These are phyloP conservation scores for Clitarchus hookeri DNA, from an alignment of 2,888 invertebrate genomes.

Conservation along the genomic window DNA sequence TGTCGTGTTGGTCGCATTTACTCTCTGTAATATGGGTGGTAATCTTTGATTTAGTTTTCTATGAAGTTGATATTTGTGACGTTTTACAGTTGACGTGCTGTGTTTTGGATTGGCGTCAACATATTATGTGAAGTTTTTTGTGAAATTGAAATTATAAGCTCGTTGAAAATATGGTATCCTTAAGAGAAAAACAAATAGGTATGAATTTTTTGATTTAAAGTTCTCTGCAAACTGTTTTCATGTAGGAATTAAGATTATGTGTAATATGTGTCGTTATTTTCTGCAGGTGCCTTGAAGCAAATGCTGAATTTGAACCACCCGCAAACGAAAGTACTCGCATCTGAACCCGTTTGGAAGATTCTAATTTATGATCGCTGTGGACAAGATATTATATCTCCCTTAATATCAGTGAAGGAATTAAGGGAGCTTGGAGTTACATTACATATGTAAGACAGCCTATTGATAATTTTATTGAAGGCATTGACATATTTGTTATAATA, in stretches of 20 bases:
- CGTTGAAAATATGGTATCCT: conserved; percentile 45
- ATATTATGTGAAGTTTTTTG: no score
- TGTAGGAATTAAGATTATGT: background rate
- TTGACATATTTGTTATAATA: no score
- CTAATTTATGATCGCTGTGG: conserved; percentile 94
- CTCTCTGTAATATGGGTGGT: no score
- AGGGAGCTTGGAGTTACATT: conserved; percentile 96
- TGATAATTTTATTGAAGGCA: no score
- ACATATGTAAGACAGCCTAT: conserved; percentile 76
- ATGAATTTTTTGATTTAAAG: conserved; percentile 37
- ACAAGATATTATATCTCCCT: conserved; percentile 97
- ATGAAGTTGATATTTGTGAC: no score
- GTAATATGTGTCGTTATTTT: conserved; percentile 43
- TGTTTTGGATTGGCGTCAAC: no score
- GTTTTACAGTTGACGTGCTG: no score
- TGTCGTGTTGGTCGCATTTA: no score
- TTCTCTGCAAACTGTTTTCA: background rate
- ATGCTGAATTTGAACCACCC: conserved; percentile 93
- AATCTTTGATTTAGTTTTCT: no score
- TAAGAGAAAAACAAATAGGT: conserved; percentile 53
- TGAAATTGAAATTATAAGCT: no score
- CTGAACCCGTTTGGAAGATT: conserved; percentile 95
- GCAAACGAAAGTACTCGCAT: conserved; percentile 72
- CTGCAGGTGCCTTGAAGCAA: conserved; percentile 86
- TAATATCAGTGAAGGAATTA: conserved; percentile 93